Evolutionary conservation across 2,113 vertebrate genomes (phyloP), one percentile per base, ranked within the genome.

Genomic region (Corythoichthys intestinalis): DNA sequence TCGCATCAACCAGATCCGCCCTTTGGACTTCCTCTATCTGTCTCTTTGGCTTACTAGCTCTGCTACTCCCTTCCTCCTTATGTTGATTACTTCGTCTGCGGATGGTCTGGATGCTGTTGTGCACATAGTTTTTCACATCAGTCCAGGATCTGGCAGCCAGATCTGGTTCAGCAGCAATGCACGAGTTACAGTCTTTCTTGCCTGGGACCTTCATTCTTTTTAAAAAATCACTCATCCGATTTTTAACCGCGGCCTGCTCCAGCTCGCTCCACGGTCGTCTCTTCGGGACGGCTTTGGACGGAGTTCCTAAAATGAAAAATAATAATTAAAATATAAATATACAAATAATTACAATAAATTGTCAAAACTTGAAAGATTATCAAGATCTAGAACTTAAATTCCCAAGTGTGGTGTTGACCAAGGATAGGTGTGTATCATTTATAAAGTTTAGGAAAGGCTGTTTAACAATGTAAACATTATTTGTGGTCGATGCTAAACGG

Each of bases 181-280:
- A 90, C 20, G 86, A 86, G 37, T 88, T 88, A 62, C 89, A 91
- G 52, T 89, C 83, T 53, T 87, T 88, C 82, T 91, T 91, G 28
- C 89, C 89, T 0, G 89, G 89, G 69, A 91, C 86, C 53, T 87
- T 87, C 84, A 89, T 84, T 4, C n/a, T 70, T 37, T 72, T 71
- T 34, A 91, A 80, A 50, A 82, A 89, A 60, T 87, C 83, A 50
- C 70, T 66, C 57, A 91, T 75, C 65, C 70, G 85, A 34, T 78
- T 79, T 54, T 82, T 91, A 34, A 91, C 89, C 46, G 89, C 89
- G n/a, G 73, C 65, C 75, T 91, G 88, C 41, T 89, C 89, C 28
- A 69, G 79, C 35, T 87, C 87, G 69, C 65, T 89, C 88, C 89
- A 91, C 2, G 85, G 80, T 62, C 75, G 83, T 74, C 87, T 87